phyloP scores from a whole-genome alignment of 2,113 vertebrate genomes.

The Colossoma macropomum region DNA sequence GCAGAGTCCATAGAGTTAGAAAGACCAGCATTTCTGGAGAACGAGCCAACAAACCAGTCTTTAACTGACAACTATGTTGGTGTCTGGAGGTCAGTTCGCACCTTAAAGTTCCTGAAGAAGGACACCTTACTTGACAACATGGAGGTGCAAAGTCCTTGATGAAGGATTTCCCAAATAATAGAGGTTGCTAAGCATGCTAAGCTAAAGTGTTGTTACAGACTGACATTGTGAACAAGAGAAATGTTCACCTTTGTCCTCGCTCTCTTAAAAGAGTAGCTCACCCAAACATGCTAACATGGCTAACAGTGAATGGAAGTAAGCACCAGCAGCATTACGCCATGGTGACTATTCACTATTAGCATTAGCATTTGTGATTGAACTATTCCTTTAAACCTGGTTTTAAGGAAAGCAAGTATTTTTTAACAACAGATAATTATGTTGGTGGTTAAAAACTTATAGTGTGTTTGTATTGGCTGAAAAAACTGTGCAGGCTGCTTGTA shows the following conservation, averaged over 20 bases:
- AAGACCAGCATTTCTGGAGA: constrained; percentile 63
- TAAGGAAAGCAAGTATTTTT: constrained; percentile 58
- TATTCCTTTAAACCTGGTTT: constrained; percentile 30
- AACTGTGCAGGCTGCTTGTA: constrained; percentile 34
- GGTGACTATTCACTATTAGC: not conserved
- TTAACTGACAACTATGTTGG: constrained; percentile 85
- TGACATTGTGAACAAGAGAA: constrained; percentile 45
- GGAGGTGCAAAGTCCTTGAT: constrained; percentile 91
- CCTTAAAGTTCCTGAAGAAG: constrained; percentile 86
- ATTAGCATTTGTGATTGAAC: constrained; percentile 4
- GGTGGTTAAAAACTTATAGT: constrained; percentile 29
- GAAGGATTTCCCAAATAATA: constrained; percentile 17
- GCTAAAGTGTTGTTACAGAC: constrained; percentile 48
- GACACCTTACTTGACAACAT: constrained; percentile 91
- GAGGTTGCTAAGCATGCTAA: constrained; percentile 53
- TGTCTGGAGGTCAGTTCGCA: constrained; percentile 90
- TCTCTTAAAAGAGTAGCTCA: constrained; percentile 28
- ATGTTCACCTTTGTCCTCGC: constrained; percentile 47
- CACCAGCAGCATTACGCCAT: not conserved
- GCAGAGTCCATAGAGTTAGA: constrained; percentile 73
- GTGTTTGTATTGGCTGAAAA: constrained; percentile 52
- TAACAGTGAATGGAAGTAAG: not conserved
- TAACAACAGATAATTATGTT: constrained; percentile 18
- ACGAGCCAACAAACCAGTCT: constrained; percentile 62
- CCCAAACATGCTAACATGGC: not conserved